These are phyloP conservation scores for human (Homo sapiens) DNA, from an alignment of 2,113 vertebrate species.

Conservation along the genomic window GRCh38 chr7:28817001-28817500, in stretches of 20 bases:
- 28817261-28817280: no score
- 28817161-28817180: background rate
- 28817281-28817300: fast-evolving
- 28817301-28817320: background rate
- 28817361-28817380: background rate
- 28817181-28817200: background rate
- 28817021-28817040: background rate
- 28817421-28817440: constrained; percentile 76
- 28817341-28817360: background rate
- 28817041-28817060: constrained; percentile 17
- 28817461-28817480: background rate
- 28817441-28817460: constrained; percentile 59
- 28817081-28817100: background rate
- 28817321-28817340: background rate
- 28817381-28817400: constrained; percentile 23
- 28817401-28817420: constrained; percentile 74
- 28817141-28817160: background rate
- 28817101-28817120: background rate
- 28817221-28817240: background rate
- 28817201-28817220: background rate
- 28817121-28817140: background rate
- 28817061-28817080: background rate
- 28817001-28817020: background rate
- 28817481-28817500: background rate
- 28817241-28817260: background rate